Evolutionary conservation across 2,113 vertebrate genomes (phyloP).

Genomic region (Tachuris rubrigastra): DNA sequence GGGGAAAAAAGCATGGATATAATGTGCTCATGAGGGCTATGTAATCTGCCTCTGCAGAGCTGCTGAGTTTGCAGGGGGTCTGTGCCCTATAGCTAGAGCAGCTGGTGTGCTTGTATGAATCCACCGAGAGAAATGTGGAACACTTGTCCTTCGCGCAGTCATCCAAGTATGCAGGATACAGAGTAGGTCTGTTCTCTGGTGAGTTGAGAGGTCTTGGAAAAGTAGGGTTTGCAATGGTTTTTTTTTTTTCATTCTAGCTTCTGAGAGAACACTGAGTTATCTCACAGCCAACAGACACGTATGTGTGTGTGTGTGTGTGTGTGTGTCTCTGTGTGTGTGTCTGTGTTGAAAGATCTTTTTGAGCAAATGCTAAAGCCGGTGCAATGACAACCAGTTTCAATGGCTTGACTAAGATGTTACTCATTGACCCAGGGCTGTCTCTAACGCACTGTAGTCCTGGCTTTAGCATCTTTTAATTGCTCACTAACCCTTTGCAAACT

Average conservation of each 20-base stretch:
- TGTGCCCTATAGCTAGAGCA: conserved; percentile 65
- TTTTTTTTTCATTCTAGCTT: conserved; percentile 14
- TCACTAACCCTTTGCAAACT: neutral
- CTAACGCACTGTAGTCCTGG: neutral
- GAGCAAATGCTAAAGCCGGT: conserved; percentile 36
- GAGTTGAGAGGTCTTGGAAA: conserved; percentile 65
- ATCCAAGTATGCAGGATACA: conserved; percentile 62
- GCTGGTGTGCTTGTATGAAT: conserved; percentile 64
- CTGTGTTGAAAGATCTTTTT: conserved; percentile 32
- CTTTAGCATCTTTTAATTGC: conserved; percentile 18
- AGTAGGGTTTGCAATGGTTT: conserved; percentile 30
- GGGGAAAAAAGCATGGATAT: neutral
- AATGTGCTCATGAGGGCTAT: conserved; percentile 43
- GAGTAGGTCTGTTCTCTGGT: conserved; percentile 66
- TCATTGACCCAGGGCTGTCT: neutral
- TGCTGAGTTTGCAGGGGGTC: conserved; percentile 64
- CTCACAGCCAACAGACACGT: conserved; percentile 45
- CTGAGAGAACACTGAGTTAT: neutral
- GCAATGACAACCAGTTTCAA: neutral
- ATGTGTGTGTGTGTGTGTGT: neutral
- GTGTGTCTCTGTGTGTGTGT: conserved; percentile 3
- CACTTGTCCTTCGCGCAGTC: conserved; percentile 63
- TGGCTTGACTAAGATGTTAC: neutral
- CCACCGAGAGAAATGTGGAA: conserved; percentile 62
- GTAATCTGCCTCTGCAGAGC: conserved; percentile 59